phyloP scores from a whole-genome alignment of 2,113 vertebrate genomes.

The Proterorhinus semilunaris region DNA sequence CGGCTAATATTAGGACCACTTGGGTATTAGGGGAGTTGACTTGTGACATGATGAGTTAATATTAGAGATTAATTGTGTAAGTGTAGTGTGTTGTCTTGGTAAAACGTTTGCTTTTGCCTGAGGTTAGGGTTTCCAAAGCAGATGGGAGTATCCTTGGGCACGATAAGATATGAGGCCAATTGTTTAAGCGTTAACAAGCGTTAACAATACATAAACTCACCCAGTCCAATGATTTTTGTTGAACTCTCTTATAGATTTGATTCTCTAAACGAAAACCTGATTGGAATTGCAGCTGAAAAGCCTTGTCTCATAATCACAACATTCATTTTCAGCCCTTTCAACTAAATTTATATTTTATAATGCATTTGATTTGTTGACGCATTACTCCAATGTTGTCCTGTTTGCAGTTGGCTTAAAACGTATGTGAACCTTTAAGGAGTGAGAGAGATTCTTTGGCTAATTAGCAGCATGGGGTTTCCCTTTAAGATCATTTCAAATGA shows the following conservation, averaged over 20 bases:
- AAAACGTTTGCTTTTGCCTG: conserved; percentile 18
- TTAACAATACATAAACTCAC: neutral
- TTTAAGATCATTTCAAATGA: neutral
- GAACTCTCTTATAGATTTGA: too few species aligned
- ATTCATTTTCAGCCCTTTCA: too few species aligned
- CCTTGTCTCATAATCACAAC: too few species aligned
- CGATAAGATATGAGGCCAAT: conserved; percentile 8
- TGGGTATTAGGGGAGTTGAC: fast-evolving
- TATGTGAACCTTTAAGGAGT: neutral
- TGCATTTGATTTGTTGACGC: neutral
- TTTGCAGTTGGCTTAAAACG: neutral
- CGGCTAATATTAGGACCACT: conserved; percentile 2
- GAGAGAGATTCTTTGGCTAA: neutral
- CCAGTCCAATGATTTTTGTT: too few species aligned
- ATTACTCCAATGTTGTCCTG: conserved; percentile 15
- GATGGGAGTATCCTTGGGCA: conserved; percentile 56
- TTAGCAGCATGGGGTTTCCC: neutral
- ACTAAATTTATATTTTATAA: too few species aligned
- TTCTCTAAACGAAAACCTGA: too few species aligned
- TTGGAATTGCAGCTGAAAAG: too few species aligned
- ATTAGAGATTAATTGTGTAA: neutral
- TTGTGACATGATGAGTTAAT: neutral
- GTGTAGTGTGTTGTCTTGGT: neutral
- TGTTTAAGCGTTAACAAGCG: neutral
- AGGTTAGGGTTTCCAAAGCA: conserved; percentile 43